Conservation (phyloP, 2,113 vertebrate genomes). For the Coptodon bakossiorum region DNA sequence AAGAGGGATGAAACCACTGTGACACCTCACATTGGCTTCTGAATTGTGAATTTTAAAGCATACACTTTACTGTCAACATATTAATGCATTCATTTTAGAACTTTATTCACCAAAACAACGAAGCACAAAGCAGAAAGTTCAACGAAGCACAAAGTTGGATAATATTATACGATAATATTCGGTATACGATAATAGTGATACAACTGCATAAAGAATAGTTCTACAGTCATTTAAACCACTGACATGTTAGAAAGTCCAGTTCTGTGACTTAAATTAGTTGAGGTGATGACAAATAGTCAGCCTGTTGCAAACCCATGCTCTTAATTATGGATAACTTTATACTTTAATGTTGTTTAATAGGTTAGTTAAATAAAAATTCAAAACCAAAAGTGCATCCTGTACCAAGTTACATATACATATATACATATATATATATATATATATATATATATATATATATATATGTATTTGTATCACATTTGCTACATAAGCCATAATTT, state of each 20-base stretch:
- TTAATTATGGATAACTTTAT: neutral
- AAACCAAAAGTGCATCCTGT: neutral
- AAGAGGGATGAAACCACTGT: neutral
- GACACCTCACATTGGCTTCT: neutral
- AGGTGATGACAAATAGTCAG: neutral
- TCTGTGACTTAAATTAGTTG: neutral
- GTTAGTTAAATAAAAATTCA: neutral
- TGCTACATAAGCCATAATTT: neutral
- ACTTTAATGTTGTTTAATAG: neutral
- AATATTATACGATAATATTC: too few relatives aligned
- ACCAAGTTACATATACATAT: too few relatives aligned
- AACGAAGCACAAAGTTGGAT: neutral
- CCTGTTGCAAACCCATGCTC: neutral
- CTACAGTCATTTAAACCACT: neutral
- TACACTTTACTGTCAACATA: neutral
- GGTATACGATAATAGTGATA: neutral
- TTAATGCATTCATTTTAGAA: neutral
- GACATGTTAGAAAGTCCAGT: neutral
- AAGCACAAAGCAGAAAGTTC: neutral
- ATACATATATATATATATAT: too few relatives aligned
- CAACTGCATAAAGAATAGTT: neutral
- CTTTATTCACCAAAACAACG: neutral
- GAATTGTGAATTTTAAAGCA: neutral
- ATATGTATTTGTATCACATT: neutral
- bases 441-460: fast-evolving